Evolutionary conservation across 1,140 invertebrate genomes (phyloP).

Genomic region (Arctopsyche grandis): DNA sequence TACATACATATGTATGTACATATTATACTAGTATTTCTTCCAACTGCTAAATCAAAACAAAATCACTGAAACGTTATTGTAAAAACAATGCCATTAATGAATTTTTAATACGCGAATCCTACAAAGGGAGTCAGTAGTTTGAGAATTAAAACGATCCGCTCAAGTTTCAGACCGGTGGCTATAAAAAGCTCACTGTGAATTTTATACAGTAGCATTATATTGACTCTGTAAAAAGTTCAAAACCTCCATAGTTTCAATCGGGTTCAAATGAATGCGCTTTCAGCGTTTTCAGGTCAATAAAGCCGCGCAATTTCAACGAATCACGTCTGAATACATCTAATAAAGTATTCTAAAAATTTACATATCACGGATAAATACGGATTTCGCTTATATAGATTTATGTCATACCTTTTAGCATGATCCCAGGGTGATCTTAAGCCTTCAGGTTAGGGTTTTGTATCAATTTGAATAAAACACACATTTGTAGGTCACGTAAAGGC

Average conservation of each 20-base stretch:
- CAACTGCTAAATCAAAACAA: too few species aligned
- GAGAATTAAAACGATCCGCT: neutral
- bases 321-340: too few species aligned
- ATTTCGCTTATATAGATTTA: neutral
- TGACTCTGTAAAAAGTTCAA: conserved; percentile 34
- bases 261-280: neutral
- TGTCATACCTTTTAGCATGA: neutral
- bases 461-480: conserved; percentile 37
- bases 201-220: conserved; percentile 27
- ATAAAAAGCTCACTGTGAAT: conserved; percentile 13
- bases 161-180: neutral
- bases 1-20: neutral
- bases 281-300: conserved; percentile 1
- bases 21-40: neutral
- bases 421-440: neutral
- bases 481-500: conserved; percentile 16
- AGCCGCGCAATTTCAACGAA: neutral
- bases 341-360: too few species aligned
- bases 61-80: too few species aligned
- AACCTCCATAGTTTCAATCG: neutral
- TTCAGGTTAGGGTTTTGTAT: conserved; percentile 5
- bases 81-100: too few species aligned
- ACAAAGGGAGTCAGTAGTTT: neutral
- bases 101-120: too few species aligned
- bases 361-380: too few species aligned